phyloP scores from a whole-genome alignment of 2,888 invertebrate genomes.

The Nesidiocoris tenuis region DNA sequence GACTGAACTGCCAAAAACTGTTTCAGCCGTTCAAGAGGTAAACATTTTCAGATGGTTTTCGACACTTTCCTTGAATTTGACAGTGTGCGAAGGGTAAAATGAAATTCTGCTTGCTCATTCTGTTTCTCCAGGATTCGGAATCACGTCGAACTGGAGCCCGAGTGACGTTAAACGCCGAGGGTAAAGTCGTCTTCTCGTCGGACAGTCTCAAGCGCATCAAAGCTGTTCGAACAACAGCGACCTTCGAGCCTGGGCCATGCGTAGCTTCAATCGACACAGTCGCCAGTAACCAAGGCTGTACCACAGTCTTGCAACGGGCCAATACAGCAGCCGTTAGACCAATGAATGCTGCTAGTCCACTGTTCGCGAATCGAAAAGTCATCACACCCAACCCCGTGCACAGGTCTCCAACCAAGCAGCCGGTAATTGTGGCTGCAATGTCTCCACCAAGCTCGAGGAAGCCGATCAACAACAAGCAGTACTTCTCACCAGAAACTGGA shows the following conservation, averaged over 20 bases:
- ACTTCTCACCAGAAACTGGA: slow-evolving; percentile 11
- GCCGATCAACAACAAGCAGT: slow-evolving; percentile 8
- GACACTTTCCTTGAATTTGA: no score
- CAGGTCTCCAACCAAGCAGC: slow-evolving; percentile 28
- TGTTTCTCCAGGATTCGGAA: slow-evolving; percentile 54
- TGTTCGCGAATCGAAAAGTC: slow-evolving; percentile 46
- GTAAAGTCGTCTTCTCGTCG: slow-evolving; percentile 84
- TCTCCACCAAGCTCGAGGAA: neutral
- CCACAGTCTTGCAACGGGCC: neutral
- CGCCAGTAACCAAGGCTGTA: slow-evolving; percentile 51
- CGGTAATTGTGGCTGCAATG: slow-evolving; percentile 5
- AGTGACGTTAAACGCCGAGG: slow-evolving; percentile 80
- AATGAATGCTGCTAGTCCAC: slow-evolving; percentile 47
- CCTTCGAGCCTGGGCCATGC: slow-evolving; percentile 84
- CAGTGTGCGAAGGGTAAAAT: no score
- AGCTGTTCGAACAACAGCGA: slow-evolving; percentile 69
- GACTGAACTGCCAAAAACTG: slow-evolving; percentile 67
- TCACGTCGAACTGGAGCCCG: slow-evolving; percentile 68
- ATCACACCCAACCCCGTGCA: slow-evolving; percentile 46
- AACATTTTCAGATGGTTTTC: no score
- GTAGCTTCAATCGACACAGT: slow-evolving; percentile 63
- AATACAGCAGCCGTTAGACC: slow-evolving; percentile 29
- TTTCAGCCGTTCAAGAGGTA: neutral
- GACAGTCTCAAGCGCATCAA: slow-evolving; percentile 78
- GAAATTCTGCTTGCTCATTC: neutral